Conservation (phyloP, 37 sponge, comb jelly and placozoan species). For the Lycopodina hypogea region DNA sequence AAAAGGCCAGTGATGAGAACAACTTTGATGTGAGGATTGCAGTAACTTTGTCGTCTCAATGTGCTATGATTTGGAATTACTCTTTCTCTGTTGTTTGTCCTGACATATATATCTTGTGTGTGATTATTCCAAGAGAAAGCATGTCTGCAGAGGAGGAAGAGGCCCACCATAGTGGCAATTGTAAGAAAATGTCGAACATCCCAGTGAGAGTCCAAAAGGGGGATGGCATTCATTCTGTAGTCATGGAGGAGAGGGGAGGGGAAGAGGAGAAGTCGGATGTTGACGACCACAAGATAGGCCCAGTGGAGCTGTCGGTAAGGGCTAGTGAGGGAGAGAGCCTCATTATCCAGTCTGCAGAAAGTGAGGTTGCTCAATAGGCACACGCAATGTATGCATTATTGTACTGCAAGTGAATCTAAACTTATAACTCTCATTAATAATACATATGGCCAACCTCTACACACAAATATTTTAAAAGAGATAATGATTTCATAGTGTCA, state of each 20-base stretch:
- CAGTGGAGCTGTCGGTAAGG: conserved; percentile 84
- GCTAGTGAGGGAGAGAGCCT: conserved; percentile 50
- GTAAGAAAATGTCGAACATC: conserved; percentile 76
- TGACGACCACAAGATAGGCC: conserved; percentile 73
- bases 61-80: background rate
- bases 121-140: background rate
- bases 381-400: no score
- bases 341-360: conserved; percentile 72
- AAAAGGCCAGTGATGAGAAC: conserved; percentile 66
- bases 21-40: background rate
- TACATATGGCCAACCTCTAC: background rate
- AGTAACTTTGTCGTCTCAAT: background rate
- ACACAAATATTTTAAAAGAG: background rate
- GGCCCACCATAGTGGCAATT: conserved; percentile 21
- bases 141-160: conserved; percentile 10
- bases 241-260: conserved; percentile 77
- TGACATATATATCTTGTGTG: background rate
- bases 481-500: no score
- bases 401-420: no score
- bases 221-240: conserved; percentile 89
- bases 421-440: no score
- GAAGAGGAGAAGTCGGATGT: conserved; percentile 67
- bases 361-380: background rate
- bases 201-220: conserved; percentile 57
- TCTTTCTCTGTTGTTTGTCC: background rate